A percentile compares a stretch with the other conserved stretches of the same genome.
phyloP scores from a whole-genome alignment of 2,113 vertebrate species.

The Strigops habroptila region DNA sequence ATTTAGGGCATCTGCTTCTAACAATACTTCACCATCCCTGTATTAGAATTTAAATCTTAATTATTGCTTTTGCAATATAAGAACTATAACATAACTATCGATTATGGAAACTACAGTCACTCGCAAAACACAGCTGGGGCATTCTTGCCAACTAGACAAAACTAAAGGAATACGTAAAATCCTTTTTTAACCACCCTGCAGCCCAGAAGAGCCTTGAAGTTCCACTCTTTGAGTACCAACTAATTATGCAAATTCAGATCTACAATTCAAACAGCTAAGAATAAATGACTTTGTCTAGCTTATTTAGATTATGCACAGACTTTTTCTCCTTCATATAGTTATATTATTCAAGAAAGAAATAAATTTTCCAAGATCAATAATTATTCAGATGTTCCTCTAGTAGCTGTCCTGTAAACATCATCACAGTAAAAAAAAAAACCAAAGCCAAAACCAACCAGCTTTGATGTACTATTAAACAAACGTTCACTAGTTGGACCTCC shows the following conservation, averaged over 20 bases:
- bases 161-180: neutral
- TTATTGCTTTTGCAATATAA: constrained; percentile 52
- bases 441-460: neutral
- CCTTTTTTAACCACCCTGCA: neutral
- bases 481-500: constrained; percentile 4
- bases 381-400: neutral
- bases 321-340: neutral
- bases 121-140: neutral
- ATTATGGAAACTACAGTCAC: constrained; percentile 31
- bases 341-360: neutral
- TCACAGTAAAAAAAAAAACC: neutral
- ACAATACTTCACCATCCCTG: constrained; percentile 16
- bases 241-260: constrained; percentile 13
- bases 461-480: neutral
- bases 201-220: neutral
- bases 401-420: neutral
- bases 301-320: neutral
- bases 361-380: neutral
- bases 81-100: constrained; percentile 42
- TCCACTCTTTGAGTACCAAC: neutral
- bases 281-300: neutral
- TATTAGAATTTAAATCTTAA: constrained; percentile 41
- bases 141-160: constrained; percentile 37
- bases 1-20: constrained; percentile 57
- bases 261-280: neutral